These are phyloP conservation scores for Luehdorfia chinensis DNA, from an alignment of 1,140 invertebrate genomes.

Conservation along the genomic window DNA sequence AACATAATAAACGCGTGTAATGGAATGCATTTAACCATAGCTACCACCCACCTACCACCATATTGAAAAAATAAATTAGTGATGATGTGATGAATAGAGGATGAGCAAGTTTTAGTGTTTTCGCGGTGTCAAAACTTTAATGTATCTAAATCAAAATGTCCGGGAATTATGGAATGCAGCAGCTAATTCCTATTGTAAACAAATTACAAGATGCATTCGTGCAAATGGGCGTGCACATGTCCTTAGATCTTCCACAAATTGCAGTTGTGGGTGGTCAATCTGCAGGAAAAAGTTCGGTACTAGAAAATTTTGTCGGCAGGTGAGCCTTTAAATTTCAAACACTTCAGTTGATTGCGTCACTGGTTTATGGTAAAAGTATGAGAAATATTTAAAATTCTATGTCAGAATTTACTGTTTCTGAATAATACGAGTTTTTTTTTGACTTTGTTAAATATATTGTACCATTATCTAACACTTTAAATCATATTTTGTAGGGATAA, in stretches of 20 bases:
- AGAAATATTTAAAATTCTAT: neutral
- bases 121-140: slow-evolving; percentile 54
- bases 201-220: slow-evolving; percentile 99
- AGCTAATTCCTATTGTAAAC: slow-evolving; percentile 97
- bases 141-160: slow-evolving; percentile 68
- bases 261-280: slow-evolving; percentile 99
- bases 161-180: slow-evolving; percentile 96
- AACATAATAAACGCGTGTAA: no score
- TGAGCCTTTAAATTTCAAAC: slow-evolving; percentile 88
- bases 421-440: no score
- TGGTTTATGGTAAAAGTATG: neutral
- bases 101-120: slow-evolving; percentile 63
- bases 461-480: no score
- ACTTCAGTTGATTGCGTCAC: neutral
- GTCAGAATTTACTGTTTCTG: neutral
- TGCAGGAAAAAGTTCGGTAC: slow-evolving; percentile 98
- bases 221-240: slow-evolving; percentile 97
- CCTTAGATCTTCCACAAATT: slow-evolving; percentile 99
- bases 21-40: slow-evolving; percentile 56
- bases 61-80: slow-evolving; percentile 74
- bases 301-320: slow-evolving; percentile 99
- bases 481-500: no score
- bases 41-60: slow-evolving; percentile 68
- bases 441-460: no score
- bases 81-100: slow-evolving; percentile 52